Base-by-base conservation (phyloP, 2,797 vertebrate species). In the Cossypha polioptera region DNA sequence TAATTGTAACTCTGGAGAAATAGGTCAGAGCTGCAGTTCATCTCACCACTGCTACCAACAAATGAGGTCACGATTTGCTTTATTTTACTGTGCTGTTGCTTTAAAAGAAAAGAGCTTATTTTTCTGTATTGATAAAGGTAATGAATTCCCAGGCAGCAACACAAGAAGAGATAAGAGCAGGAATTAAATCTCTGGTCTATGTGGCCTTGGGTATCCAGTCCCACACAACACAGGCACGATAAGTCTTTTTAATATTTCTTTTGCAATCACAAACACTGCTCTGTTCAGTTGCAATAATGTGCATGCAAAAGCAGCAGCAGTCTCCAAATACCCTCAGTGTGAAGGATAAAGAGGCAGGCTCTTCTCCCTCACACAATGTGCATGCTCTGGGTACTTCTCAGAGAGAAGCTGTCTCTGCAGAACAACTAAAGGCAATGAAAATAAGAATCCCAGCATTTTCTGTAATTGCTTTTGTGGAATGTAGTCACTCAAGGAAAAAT, bases 1-100 rank as follows among this genome's bases (percentile, higher is more conserved):
- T 78, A 86, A 86, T 73, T 81, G 43, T 71, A 74, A 50, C 26
- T 66, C 86, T 40, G 65, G 61, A 94, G 81, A 93, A 95, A 65
- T 33, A 83, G 92, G 93, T 93, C 95, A 95, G 91, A 63, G 84
- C 78, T 45, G 58, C 68, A 75, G 84, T 53, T 62, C 68, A 55
- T 75, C 93, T 88, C 69, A 58, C 20, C 6, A 9, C 54, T 54
- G 69, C 71, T 75, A 72, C 35, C 18, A 59, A 42, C 78, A 91
- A 86, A 89, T 7, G 68, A 95, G 90, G 82, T 81, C 88, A 81
- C 1, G 1, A 62, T 63, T 91, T 88, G 45, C 65, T 76, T 84
- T 68, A 50, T 71, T 78, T 36, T 45, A 45, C 20, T 31, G 48
- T 9, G 26, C 31, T 58, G 47, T 14, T 80, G 35, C 72, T 82